A percentile compares a stretch with the other conserved stretches of the same genome.
Conservation (phyloP, 2,113 vertebrate species). For the Eretmochelys imbricata region DNA sequence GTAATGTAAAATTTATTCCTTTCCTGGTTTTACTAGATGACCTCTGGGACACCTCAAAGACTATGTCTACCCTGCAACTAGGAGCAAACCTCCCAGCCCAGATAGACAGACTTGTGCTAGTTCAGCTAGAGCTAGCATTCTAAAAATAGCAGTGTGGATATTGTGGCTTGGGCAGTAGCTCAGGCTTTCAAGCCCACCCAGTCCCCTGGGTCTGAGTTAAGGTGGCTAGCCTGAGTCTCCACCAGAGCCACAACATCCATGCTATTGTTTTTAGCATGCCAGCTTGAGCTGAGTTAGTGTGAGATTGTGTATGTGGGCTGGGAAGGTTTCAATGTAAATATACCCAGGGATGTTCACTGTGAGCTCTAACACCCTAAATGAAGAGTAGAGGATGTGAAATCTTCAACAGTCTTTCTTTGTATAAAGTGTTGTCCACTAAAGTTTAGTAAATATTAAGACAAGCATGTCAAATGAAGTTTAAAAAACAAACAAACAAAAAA, state of each 20-base stretch:
- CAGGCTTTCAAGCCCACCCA: background rate
- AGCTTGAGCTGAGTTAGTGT: background rate
- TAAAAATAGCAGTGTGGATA: background rate
- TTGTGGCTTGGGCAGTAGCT: background rate
- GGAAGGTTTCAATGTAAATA: background rate
- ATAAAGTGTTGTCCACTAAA: background rate
- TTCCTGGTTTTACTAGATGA: background rate
- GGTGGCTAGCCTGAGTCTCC: too few relatives aligned
- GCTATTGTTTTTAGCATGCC: background rate
- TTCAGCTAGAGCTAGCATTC: background rate
- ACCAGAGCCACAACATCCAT: background rate
- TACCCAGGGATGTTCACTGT: background rate
- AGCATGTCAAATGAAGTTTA: background rate
- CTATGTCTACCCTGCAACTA: background rate
- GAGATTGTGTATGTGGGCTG: background rate
- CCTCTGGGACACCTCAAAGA: background rate
- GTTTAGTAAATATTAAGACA: background rate
- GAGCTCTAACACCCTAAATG: constrained; percentile 15
- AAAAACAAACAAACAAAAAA: background rate
- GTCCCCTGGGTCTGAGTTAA: background rate
- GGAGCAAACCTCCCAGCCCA: background rate
- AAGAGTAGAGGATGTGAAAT: background rate
- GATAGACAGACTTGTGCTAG: background rate
- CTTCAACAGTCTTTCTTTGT: background rate
- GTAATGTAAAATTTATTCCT: background rate